Evolutionary conservation across 2,797 vertebrate genomes (phyloP).

Genomic region (Manis crassicaudata): DNA sequence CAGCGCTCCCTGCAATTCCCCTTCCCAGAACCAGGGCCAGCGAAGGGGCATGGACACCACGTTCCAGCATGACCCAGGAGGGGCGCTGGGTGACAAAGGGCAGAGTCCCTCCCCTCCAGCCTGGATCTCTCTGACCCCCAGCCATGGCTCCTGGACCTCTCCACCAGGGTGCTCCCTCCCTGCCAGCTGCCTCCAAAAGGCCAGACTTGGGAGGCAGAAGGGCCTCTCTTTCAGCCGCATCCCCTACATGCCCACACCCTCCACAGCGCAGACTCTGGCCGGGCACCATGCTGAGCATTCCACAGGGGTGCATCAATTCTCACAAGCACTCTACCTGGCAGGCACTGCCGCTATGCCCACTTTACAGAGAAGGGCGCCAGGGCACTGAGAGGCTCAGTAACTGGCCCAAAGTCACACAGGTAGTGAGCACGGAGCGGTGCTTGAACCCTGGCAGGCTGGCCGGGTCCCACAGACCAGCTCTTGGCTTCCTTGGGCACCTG

Average conservation of each 20-base stretch:
- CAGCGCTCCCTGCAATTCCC: accelerated
- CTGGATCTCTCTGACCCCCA: not conserved
- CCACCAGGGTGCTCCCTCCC: accelerated
- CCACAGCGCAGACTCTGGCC: accelerated
- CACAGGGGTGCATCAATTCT: not conserved
- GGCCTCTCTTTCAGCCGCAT: not conserved
- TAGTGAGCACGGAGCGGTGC: too few relatives aligned
- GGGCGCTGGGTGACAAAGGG: accelerated
- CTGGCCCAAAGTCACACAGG: not conserved
- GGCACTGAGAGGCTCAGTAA: accelerated
- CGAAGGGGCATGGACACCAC: accelerated
- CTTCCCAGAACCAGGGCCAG: not conserved
- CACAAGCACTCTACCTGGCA: not conserved
- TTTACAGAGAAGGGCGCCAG: not conserved
- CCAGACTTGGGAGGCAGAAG: too few relatives aligned
- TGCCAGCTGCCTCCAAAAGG: not conserved
- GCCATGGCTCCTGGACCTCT: not conserved
- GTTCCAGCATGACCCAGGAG: accelerated
- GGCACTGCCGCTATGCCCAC: not conserved
- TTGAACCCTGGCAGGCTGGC: not conserved
- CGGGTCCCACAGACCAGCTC: accelerated
- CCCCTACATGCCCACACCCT: accelerated
- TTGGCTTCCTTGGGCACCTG: not conserved
- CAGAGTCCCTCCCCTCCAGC: not conserved
- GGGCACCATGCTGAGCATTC: not conserved